Percentiles rank a stretch among this genome's conserved stretches.
Evolutionary conservation across 35 echinoderm and acorn worm genomes (phyloP).

Genomic region (Anneissia japonica): DNA sequence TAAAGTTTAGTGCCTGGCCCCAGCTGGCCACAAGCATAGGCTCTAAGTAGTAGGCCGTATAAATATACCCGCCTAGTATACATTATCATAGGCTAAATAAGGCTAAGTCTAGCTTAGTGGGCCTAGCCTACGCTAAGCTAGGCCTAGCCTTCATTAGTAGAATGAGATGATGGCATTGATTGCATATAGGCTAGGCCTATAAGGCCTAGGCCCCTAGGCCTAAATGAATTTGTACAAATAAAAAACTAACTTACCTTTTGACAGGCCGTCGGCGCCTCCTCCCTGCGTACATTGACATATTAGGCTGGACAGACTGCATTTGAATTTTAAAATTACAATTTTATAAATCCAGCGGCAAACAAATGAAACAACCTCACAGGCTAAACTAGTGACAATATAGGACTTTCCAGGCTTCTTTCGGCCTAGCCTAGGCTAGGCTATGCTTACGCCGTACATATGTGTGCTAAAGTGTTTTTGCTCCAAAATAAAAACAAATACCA

Average conservation of each 20-base stretch:
- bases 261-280: slow-evolving; percentile 46
- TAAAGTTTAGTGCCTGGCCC: too few species aligned
- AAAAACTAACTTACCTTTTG: slow-evolving; percentile 43
- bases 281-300: slow-evolving; percentile 54
- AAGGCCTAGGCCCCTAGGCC: too few species aligned
- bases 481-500: neutral
- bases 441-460: neutral
- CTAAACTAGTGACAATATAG: neutral
- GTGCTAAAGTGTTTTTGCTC: neutral
- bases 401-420: neutral
- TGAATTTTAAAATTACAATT: slow-evolving; percentile 3
- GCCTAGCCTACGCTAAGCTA: too few species aligned
- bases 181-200: too few species aligned
- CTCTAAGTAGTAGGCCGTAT: too few species aligned
- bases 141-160: too few species aligned
- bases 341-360: neutral
- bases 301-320: slow-evolving; percentile 1
- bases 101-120: too few species aligned
- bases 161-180: too few species aligned
- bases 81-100: too few species aligned
- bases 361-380: neutral
- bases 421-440: neutral
- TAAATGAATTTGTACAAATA: too few species aligned
- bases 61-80: too few species aligned
- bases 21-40: too few species aligned